Percentiles rank a stretch among this genome's conserved stretches.
These are phyloP conservation scores for Luscinia megarhynchos DNA, from an alignment of 2,797 vertebrate species.

Conservation along the genomic window DNA sequence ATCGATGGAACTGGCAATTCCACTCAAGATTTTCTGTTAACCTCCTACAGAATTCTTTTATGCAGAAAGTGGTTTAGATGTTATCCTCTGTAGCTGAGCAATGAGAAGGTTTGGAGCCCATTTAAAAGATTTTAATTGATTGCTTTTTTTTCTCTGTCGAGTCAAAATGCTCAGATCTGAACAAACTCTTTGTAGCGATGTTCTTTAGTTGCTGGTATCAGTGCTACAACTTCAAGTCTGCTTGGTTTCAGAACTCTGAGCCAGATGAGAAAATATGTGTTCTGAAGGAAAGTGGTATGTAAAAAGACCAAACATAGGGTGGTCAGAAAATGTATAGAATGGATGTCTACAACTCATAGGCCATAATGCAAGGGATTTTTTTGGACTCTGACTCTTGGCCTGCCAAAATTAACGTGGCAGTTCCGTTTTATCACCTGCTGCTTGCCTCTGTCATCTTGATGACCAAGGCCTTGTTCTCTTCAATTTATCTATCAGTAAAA, in stretches of 20 bases:
- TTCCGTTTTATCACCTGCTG: not conserved
- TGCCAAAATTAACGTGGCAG: not conserved
- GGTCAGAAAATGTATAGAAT: not conserved
- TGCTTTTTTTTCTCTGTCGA: not conserved
- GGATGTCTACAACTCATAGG: not conserved
- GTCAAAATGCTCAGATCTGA: not conserved
- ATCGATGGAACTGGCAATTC: slow-evolving; percentile 47
- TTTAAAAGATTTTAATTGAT: slow-evolving; percentile 16
- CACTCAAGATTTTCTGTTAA: slow-evolving; percentile 57
- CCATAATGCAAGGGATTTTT: not conserved
- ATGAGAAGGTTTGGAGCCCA: not conserved
- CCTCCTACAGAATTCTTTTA: slow-evolving; percentile 40
- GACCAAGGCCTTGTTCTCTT: not conserved
- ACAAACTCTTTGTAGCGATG: not conserved
- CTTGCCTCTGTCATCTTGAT: not conserved
- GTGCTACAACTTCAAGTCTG: not conserved
- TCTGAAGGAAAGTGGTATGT: not conserved
- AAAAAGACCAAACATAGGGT: not conserved
- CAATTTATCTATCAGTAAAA: not conserved
- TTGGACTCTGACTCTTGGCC: not conserved
- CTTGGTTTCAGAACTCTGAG: not conserved
- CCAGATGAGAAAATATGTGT: not conserved
- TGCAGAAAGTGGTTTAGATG: slow-evolving; percentile 17
- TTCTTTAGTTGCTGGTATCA: not conserved
- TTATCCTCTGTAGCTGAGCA: slow-evolving; percentile 4